Base-by-base conservation (phyloP, 2,797 vertebrate species). In the Squalus acanthias region DNA sequence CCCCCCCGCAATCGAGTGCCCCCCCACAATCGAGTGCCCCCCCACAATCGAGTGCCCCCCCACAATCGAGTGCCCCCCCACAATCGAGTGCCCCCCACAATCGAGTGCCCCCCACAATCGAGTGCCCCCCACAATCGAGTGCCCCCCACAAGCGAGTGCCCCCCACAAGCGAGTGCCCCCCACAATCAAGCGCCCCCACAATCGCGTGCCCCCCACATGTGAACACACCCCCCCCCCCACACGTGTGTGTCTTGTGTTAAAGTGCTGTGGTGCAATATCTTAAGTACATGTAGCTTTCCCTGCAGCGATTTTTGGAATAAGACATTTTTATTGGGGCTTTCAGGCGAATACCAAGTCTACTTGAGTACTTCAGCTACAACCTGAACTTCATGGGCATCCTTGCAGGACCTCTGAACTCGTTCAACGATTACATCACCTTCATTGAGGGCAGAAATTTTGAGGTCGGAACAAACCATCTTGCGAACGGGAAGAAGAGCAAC, bases 311-410 rank as follows among this genome's bases (percentile, higher is more conserved):
- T 69, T 39, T 93, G 91, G 63, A 67, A 0, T 67, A 65, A 69
- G 63, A 67, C 8, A 3, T 39, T 67, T 69, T 93, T 69, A 46
- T 67, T 93, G 63, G 63, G 7, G 33, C 6, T 93, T 93, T 8
- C 70, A 97, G 97, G 95, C 74, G 63, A 76, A 70, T 60, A 22
- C 97, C 97, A 22, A 88, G 85, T 60, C 53, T 96, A 9, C 96
- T 97, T 22, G 65, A 96, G 63, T 97, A 96, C 39, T 53, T 97
- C 9, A 97, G 97, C 96, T 97, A 96, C 89, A 96, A 82, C 5
- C 94, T 97, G 13, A 96, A 96, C 82, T 97, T 97, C 95, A 50
- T 97, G 95, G 96, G 97, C 17, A 96, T 97, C 95, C 95, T 97
- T 70, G 97, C 97, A 79, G 97, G 97, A n/a, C 97, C 97, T 72